Conservation (phyloP, 53 echinoderm and acorn worm species). For the Holothuria leucospilota region DNA sequence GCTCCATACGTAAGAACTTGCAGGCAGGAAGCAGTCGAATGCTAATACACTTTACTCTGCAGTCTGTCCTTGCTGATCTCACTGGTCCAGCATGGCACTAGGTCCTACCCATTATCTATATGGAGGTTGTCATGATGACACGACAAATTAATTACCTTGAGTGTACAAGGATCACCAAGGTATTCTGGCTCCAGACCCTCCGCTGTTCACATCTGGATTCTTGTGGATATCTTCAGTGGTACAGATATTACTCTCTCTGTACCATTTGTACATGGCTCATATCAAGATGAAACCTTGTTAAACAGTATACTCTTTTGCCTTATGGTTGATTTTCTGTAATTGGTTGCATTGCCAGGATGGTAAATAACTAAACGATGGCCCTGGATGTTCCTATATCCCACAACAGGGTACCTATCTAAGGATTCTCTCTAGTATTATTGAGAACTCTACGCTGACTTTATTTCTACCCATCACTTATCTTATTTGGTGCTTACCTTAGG, state of each 20-base stretch:
- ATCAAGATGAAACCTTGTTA: conserved; percentile 76
- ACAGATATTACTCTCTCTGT: conserved; percentile 91
- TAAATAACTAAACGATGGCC: conserved; percentile 70
- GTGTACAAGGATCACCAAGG: conserved; percentile 79
- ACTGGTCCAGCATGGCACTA: conserved; percentile 78
- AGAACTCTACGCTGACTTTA: conserved; percentile 71
- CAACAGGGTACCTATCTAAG: conserved; percentile 22
- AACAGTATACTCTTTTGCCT: conserved; percentile 69
- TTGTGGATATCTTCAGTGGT: conserved; percentile 95
- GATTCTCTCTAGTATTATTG: conserved; percentile 68
- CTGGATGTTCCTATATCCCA: conserved; percentile 62
- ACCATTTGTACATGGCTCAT: conserved; percentile 81
- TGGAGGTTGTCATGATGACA: conserved; percentile 71
- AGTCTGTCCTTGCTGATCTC: conserved; percentile 85
- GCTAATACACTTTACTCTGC: conserved; percentile 97
- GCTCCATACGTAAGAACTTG: conserved; percentile 76
- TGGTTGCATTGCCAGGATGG: conserved; percentile 74
- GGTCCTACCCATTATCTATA: conserved; percentile 86
- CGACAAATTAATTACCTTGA: conserved; percentile 71
- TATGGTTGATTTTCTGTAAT: conserved; percentile 80
- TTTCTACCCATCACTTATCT: conserved; percentile 81
- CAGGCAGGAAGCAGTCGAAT: conserved; percentile 80
- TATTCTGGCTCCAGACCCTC: conserved; percentile 91
- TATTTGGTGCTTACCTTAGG: conserved; percentile 68
- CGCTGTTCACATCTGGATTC: conserved; percentile 92